A percentile compares a stretch with the other conserved stretches of the same genome.
Conservation (phyloP, 2,113 vertebrate species). For the Pseudorhombus dupliciocellatus region DNA sequence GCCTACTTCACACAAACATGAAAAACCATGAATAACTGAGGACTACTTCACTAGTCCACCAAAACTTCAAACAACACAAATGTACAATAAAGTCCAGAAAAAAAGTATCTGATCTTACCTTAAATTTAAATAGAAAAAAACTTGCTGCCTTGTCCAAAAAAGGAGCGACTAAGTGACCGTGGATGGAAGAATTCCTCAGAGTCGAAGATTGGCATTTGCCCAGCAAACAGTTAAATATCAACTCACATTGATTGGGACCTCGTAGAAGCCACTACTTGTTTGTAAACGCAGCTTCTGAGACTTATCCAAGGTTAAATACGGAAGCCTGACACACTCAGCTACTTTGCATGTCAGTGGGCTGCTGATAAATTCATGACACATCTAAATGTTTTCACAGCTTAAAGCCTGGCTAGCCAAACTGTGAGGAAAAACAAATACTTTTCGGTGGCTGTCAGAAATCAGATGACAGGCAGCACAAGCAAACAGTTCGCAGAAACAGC, state of each 20-base stretch:
- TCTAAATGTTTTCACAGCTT: constrained; percentile 14
- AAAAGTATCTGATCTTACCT: constrained; percentile 68
- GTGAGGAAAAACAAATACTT: constrained; percentile 29
- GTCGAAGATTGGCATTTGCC: constrained; percentile 72
- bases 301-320: constrained; percentile 61
- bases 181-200: constrained; percentile 66
- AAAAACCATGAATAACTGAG: background rate
- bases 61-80: background rate
- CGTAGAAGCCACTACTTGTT: constrained; percentile 74
- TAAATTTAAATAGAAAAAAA: constrained; percentile 66
- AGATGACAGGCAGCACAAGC: constrained; percentile 12
- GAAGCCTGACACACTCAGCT: constrained; percentile 19
- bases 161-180: constrained; percentile 67
- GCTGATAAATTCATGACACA: constrained; percentile 15
- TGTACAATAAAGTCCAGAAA: background rate
- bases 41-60: background rate
- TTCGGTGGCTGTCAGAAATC: constrained; percentile 1
- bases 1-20: constrained; percentile 1
- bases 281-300: constrained; percentile 69
- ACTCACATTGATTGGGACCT: constrained; percentile 82
- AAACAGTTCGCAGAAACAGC: constrained; percentile 46
- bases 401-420: constrained; percentile 13
- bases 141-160: constrained; percentile 74
- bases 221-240: constrained; percentile 82
- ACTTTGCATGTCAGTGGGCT: constrained; percentile 21